Base-by-base conservation (phyloP, 2,797 vertebrate species). In the Betta splendens region DNA sequence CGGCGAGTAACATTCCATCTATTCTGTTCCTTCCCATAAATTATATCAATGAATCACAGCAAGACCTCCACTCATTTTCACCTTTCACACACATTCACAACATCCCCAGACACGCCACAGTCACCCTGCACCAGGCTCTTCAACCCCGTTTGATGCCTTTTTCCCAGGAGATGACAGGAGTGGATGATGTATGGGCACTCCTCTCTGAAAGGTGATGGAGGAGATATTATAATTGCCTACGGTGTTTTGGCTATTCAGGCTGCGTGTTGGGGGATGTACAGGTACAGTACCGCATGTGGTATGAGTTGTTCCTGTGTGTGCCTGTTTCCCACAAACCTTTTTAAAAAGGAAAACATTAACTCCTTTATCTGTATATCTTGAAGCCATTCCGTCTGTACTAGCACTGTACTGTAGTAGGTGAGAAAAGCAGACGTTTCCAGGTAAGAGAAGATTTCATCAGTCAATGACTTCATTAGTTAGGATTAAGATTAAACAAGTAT, bases 51-150 rank as follows among this genome's bases (percentile, higher is more conserved):
- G 21, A 9, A 13, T 11, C 39, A 42, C 43, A 46, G 9, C 26
- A 44, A 26, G 5, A 39, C 9, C 13, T 7, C 0, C 2, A 3
- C 5, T 49, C 7, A 21, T 68, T 68, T 52, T 54, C 51, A 25
- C 65, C 58, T 64, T 45, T 31, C 5, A 44, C 33, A 63, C 48
- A 55, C 18, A 43, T 37, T 23, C 7, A 26, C 40, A 18, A 21
- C 23, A 21, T 64, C 50, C 61, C 54, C 31, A 49, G 55, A 57
- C 0, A 15, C 42, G 3, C 13, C 3, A 2, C 22, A n/a, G 64
- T 79, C 70, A 65, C 51, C 69, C 59, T 59, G 72, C 81, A 56
- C 15, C 28, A 0, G 15, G 7, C 22, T 47, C 57, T 64, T 49
- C 43, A 43, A 40, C 56, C 23, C 46, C 15, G 9, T 51, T 51